Base-by-base conservation (phyloP, 2,888 invertebrate genomes). In the Podotricha telesiphe region DNA sequence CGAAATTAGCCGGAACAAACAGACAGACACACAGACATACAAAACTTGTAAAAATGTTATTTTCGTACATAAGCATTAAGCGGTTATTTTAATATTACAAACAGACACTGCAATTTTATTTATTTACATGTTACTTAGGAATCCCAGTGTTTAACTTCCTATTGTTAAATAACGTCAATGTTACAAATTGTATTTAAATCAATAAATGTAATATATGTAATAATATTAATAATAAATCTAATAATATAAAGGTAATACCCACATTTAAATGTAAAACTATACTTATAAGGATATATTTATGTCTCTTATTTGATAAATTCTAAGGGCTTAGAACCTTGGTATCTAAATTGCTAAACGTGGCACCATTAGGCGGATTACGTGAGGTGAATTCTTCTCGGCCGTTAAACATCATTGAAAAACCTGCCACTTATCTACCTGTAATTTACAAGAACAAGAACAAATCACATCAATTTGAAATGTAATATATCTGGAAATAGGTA, bases 281-380 rank as follows among this genome's bases (percentile, higher is more conserved):
- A 34, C 13, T 17, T 37, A 55, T 17, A 37, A 17, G 17, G 55
- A 37, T 55, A 37, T 34, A 37, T 55, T 56, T 65, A 45, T 34
- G 34, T 45, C 20, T 55, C 40, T 65, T 45, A 34, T 65, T 55
- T 45, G 50, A 53, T 53, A 53, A 55, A n/a, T 55, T 55, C 40
- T 45, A 45, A 34, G 11, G 68, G 50, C 34, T 11, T 17, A 34
- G 37, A 48, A 50, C 65, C 65, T 62, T 58, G 67, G 65, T 72
- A 65, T 67, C 71, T 71, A 63, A 71, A 71, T 68, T 62, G 67
- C 59, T 70, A 62, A 69, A 62, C 62, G 67, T 53, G 63, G 53
- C 53, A 50, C 69, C 66, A 67, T 72, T 69, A 69, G 61, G 40
- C 67, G 64, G 69, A 69, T 67, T 72, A 72, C 69, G 69, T 72